Percentiles rank a stretch among this genome's conserved stretches.
These are phyloP conservation scores for Desmophyllum pertusum DNA, from an alignment of 92 coral and sea anemone genomes.

Conservation along the genomic window DNA sequence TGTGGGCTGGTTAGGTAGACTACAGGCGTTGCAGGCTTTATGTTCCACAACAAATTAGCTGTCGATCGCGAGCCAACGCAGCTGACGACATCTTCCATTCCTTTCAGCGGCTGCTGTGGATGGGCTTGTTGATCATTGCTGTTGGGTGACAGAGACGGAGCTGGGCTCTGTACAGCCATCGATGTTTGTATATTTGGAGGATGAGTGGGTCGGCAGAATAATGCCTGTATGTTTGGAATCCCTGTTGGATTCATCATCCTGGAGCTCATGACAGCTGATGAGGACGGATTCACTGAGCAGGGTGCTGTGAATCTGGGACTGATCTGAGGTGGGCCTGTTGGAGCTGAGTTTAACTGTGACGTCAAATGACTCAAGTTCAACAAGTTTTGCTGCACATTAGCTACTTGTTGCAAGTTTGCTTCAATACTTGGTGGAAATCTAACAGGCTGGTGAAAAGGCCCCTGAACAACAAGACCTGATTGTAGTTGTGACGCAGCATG, in stretches of 20 bases:
- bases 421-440: constrained; percentile 26
- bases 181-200: constrained; percentile 31
- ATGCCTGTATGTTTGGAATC: constrained; percentile 23
- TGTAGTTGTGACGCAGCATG: background rate
- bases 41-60: constrained; percentile 62
- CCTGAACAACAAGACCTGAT: background rate
- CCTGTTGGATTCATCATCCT: constrained; percentile 18
- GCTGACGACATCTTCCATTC: constrained; percentile 89
- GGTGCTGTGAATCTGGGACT: background rate
- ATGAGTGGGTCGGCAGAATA: constrained; percentile 23
- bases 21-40: constrained; percentile 74
- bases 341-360: constrained; percentile 1
- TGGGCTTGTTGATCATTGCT: constrained; percentile 28
- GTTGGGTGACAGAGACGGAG: constrained; percentile 13
- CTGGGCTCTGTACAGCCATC: constrained; percentile 19
- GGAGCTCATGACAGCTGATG: constrained; percentile 5
- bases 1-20: constrained; percentile 91
- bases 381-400: constrained; percentile 14
- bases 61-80: constrained; percentile 77
- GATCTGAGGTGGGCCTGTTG: constrained; percentile 2
- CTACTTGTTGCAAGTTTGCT: constrained; percentile 22
- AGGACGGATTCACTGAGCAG: background rate
- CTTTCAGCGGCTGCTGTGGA: constrained; percentile 81
- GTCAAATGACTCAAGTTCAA: constrained; percentile 16
- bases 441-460: background rate